Conservation (phyloP, 1,140 invertebrate species). For the Ostrea edulis region DNA sequence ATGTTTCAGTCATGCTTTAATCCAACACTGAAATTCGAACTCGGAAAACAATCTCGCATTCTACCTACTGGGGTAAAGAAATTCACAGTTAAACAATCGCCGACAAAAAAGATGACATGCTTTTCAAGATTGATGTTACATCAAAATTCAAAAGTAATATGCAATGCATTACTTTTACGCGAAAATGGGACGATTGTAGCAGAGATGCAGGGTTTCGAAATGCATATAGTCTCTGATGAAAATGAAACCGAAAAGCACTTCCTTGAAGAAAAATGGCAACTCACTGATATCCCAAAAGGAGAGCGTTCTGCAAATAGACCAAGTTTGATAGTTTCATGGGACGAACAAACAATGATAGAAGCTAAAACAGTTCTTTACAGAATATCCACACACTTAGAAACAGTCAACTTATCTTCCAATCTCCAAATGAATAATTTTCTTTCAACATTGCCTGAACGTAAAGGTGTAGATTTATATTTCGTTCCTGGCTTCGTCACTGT, state of each 20-base stretch:
- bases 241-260: background rate
- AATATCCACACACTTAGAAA: background rate
- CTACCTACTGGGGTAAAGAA: slow-evolving; percentile 36
- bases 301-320: background rate
- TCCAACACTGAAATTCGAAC: slow-evolving; percentile 30
- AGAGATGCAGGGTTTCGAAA: slow-evolving; percentile 48
- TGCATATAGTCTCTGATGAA: background rate
- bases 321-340: background rate
- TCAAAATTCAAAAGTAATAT: slow-evolving; percentile 44
- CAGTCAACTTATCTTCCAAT: background rate
- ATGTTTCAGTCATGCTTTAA: slow-evolving; percentile 30
- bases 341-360: background rate
- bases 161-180: slow-evolving; percentile 57
- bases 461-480: background rate
- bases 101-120: slow-evolving; percentile 28
- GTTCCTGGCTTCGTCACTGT: background rate
- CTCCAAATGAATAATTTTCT: background rate
- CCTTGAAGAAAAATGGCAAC: background rate
- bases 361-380: background rate
- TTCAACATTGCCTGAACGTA: background rate
- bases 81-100: slow-evolving; percentile 9
- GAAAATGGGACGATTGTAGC: slow-evolving; percentile 62
- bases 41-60: slow-evolving; percentile 32
- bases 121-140: slow-evolving; percentile 43
- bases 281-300: background rate